Percentiles rank a stretch among this genome's conserved stretches.
Evolutionary conservation across 2,113 vertebrate species (phyloP).

Genomic region (Beaufortia kweichowensis): DNA sequence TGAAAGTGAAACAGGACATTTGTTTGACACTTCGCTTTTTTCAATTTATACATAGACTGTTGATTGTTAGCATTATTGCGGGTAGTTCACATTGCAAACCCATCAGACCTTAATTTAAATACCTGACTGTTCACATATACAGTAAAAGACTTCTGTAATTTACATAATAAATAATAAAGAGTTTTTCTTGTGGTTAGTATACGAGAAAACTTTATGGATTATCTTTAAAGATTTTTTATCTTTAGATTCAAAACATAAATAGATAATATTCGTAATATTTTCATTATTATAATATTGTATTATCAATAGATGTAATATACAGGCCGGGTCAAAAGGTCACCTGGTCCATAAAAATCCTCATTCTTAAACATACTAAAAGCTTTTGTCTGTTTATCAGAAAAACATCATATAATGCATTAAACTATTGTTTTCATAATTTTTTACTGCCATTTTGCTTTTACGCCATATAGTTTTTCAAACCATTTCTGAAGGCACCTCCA

Average conservation of each 20-base stretch:
- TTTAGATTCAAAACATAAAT: too few species aligned
- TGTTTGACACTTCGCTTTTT: constrained; percentile 33
- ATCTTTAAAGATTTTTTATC: too few species aligned
- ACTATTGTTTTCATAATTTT: too few species aligned
- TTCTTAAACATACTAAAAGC: background rate
- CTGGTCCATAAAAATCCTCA: background rate
- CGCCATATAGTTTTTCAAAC: background rate
- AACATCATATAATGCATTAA: too few species aligned
- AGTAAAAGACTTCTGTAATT: too few species aligned
- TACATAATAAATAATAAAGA: too few species aligned
- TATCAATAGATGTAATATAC: too few species aligned
- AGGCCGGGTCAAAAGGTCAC: background rate
- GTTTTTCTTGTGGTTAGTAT: too few species aligned
- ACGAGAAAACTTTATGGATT: too few species aligned
- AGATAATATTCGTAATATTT: too few species aligned
- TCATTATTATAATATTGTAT: too few species aligned
- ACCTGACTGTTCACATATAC: background rate
- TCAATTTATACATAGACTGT: constrained; percentile 27
- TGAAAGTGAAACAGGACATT: constrained; percentile 40
- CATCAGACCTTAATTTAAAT: background rate
- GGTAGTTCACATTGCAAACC: background rate
- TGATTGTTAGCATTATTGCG: background rate
- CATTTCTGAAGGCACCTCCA: too few species aligned
- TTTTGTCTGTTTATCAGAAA: background rate
- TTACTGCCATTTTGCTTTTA: background rate